Base-by-base conservation (phyloP, 1,140 invertebrate genomes). In the Luehdorfia chinensis region DNA sequence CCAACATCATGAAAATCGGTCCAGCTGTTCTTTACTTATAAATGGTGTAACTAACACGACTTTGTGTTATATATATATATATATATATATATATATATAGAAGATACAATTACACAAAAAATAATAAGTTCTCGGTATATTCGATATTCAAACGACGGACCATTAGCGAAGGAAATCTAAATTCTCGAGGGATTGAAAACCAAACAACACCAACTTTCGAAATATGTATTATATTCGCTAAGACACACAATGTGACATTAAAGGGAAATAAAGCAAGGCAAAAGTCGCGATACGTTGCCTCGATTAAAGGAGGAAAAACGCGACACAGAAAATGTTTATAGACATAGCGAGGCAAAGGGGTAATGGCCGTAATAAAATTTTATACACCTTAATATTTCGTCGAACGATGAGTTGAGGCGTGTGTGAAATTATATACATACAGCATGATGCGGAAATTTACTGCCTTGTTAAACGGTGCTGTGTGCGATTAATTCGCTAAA, bases 311-410 rank as follows among this genome's bases (percentile, higher is more conserved):
- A 60, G 66, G 59, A 59, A 63, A 72, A 60, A 59, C 50, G 65
- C 62, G 66, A 77, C 67, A 77, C 66, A 68, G 56, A 67, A 78
- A 79, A 78, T 81, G 73, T 81, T 84, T 78, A 74, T 73, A 75
- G 55, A 63, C 59, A 61, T 71, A 73, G 65, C 60, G 72, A 55
- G 53, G 65, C 66, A 67, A 72, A 68, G 68, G 62, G 74, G 74
- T 79, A 75, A 79, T 66, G 72, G 46, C 55, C 48, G 63, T 81
- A 83, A 83, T 83, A 85, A 85, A 81, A 85, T 83, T 83, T 83
- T 78, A 83, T 79, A 72, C 62, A 68, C 70, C 75, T 78, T 77
- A 80, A 83, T 83, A 83, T 85, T 80, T 83, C 66, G 66, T 55
- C 53, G 61, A 75, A 72, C 73, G 76, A 85, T 81, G 81, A 85